These are phyloP conservation scores for Chionodraco myersi DNA, from an alignment of 2,113 vertebrate genomes.

Conservation along the genomic window DNA sequence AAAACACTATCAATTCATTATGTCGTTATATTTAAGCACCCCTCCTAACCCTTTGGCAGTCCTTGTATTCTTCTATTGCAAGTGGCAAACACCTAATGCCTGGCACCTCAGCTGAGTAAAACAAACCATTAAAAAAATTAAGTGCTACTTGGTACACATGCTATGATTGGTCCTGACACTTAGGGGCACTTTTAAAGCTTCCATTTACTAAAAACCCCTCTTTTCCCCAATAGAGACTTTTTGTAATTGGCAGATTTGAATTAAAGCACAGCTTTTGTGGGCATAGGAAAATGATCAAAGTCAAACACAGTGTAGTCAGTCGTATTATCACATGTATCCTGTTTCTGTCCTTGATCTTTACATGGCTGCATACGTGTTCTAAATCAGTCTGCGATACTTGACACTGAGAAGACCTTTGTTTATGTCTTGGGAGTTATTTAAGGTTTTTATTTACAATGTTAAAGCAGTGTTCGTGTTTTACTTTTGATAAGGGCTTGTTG, in stretches of 20 bases:
- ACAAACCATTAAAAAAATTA: constrained; percentile 18
- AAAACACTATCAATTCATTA: constrained; percentile 24
- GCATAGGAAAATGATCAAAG: constrained; percentile 36
- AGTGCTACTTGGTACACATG: constrained; percentile 20
- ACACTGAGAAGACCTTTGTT: background rate
- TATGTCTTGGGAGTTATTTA: background rate
- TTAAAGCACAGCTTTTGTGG: constrained; percentile 40
- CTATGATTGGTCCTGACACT: background rate
- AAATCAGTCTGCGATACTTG: constrained; percentile 2
- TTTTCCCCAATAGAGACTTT: constrained; percentile 9
- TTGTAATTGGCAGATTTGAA: constrained; percentile 53
- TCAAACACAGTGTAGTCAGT: constrained; percentile 15
- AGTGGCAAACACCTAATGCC: constrained; percentile 48
- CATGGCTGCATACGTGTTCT: background rate
- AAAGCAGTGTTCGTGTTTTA: background rate
- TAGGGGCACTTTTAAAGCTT: constrained; percentile 19
- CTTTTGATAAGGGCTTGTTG: background rate
- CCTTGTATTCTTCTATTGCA: constrained; percentile 14
- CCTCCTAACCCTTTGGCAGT: constrained; percentile 32
- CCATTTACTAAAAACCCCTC: constrained; percentile 14
- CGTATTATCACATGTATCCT: constrained; percentile 1
- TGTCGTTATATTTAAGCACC: constrained; percentile 30
- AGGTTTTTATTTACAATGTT: background rate
- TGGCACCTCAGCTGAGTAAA: constrained; percentile 48
- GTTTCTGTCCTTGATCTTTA: constrained; percentile 21